Percentiles rank a stretch among this genome's conserved stretches.
Conservation (phyloP, 2,888 invertebrate species). For the Eueremaeus valkanovi region DNA sequence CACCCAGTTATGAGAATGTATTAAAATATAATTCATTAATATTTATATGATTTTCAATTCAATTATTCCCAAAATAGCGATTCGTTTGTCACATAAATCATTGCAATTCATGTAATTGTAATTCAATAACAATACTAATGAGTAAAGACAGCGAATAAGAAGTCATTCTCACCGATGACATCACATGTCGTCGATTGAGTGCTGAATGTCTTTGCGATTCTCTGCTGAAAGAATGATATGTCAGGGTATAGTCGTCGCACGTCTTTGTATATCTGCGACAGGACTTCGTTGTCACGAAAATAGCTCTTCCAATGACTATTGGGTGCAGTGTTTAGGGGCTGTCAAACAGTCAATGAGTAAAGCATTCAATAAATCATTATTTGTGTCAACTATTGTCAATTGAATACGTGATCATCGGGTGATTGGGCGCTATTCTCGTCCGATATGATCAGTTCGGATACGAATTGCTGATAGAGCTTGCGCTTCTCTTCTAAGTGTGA, state of each 20-base stretch:
- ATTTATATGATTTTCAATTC: too few relatives aligned
- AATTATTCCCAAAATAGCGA: too few relatives aligned
- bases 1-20: too few relatives aligned
- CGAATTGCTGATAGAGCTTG: constrained; percentile 72
- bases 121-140: constrained; percentile 8
- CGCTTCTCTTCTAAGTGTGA: constrained; percentile 68
- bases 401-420: constrained; percentile 41
- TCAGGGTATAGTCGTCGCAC: constrained; percentile 78
- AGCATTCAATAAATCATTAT: not conserved
- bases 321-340: constrained; percentile 91
- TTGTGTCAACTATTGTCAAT: not conserved
- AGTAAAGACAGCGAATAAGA: too few relatives aligned
- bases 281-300: constrained; percentile 95
- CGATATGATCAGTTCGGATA: constrained; percentile 51
- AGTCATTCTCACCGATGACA: too few relatives aligned
- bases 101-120: not conserved
- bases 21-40: too few relatives aligned
- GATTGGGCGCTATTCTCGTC: constrained; percentile 34
- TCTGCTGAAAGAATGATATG: constrained; percentile 91
- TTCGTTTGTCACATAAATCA: constrained; percentile 12
- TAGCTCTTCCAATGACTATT: constrained; percentile 93
- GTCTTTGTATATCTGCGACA: constrained; percentile 96
- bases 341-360: not conserved
- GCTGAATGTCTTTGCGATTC: constrained; percentile 60
- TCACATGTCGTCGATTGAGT: constrained; percentile 33